Evolutionary conservation across 2,797 vertebrate species (phyloP).

Genomic region (Australoheros facetus): DNA sequence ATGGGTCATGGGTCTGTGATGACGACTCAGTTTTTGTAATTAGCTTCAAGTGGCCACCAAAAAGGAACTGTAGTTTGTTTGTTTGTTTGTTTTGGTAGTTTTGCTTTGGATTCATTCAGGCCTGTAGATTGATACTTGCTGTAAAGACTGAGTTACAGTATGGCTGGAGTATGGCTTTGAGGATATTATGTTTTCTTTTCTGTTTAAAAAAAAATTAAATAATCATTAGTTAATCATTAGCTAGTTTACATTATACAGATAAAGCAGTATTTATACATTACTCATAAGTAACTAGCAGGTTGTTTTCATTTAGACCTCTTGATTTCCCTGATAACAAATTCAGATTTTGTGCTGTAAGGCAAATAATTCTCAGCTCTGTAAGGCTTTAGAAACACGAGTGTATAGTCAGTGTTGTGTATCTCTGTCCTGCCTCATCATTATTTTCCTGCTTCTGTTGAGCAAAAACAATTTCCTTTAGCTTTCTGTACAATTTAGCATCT

Average conservation of each 20-base stretch:
- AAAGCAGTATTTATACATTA: background rate
- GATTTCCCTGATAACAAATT: background rate
- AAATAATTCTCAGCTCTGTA: background rate
- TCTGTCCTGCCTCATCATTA: background rate
- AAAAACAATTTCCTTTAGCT: conserved; percentile 20
- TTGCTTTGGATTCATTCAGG: background rate
- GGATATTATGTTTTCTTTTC: background rate
- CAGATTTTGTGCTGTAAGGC: background rate
- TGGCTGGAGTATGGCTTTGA: background rate
- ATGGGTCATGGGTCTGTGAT: too few relatives aligned
- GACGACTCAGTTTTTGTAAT: too few relatives aligned
- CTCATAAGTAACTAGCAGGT: background rate
- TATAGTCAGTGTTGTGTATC: background rate
- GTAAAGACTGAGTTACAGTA: background rate
- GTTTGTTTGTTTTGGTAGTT: background rate
- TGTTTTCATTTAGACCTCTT: background rate
- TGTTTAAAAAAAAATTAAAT: too few relatives aligned
- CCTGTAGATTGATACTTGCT: background rate
- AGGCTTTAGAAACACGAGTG: background rate
- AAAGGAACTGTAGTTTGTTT: background rate
- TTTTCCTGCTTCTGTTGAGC: conserved; percentile 6
- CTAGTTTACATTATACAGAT: background rate
- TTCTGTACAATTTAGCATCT: conserved; percentile 36
- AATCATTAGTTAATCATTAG: too few relatives aligned
- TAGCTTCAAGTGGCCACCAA: too few relatives aligned